A percentile compares a stretch with the other conserved stretches of the same genome.
phyloP scores from a whole-genome alignment of 2,888 invertebrate species.

The Galeopsomyia nigrocyanea region DNA sequence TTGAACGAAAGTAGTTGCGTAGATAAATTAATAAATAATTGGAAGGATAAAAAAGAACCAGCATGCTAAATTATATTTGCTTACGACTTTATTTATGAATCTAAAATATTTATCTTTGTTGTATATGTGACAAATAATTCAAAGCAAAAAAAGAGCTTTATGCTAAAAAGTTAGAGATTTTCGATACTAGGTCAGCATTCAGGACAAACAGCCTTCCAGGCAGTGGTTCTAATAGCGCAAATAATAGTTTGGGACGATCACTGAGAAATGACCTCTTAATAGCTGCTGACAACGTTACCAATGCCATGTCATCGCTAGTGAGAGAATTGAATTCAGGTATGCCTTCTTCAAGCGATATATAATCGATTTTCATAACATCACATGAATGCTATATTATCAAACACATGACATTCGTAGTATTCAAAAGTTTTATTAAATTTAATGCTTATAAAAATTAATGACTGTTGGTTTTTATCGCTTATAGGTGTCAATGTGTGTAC shows the following conservation, averaged over 20 bases:
- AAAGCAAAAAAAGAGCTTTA: conserved; percentile 43
- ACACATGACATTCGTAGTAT: conserved; percentile 26
- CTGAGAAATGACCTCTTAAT: conserved; percentile 90
- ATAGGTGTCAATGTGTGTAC: too few relatives aligned
- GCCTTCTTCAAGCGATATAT: conserved; percentile 51
- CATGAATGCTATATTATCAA: conserved; percentile 40
- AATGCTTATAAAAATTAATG: not conserved
- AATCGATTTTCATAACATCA: not conserved
- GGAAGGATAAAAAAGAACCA: not conserved
- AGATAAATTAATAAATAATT: not conserved
- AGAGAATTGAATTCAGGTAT: conserved; percentile 94
- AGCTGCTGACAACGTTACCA: conserved; percentile 97
- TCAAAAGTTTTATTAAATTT: not conserved
- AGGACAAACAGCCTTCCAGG: conserved; percentile 68
- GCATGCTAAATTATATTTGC: not conserved
- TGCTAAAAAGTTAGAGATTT: conserved; percentile 67
- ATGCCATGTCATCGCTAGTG: conserved; percentile 97
- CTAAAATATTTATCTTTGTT: too few relatives aligned
- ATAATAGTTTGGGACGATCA: conserved; percentile 73
- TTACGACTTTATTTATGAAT: not conserved
- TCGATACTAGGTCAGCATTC: conserved; percentile 68
- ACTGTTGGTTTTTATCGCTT: too few relatives aligned
- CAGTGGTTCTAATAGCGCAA: conserved; percentile 67
- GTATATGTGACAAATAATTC: too few relatives aligned
- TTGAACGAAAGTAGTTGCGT: too few relatives aligned